Evolutionary conservation across 2,113 vertebrate genomes (phyloP).

Genomic region (Cynopterus brachyotis): DNA sequence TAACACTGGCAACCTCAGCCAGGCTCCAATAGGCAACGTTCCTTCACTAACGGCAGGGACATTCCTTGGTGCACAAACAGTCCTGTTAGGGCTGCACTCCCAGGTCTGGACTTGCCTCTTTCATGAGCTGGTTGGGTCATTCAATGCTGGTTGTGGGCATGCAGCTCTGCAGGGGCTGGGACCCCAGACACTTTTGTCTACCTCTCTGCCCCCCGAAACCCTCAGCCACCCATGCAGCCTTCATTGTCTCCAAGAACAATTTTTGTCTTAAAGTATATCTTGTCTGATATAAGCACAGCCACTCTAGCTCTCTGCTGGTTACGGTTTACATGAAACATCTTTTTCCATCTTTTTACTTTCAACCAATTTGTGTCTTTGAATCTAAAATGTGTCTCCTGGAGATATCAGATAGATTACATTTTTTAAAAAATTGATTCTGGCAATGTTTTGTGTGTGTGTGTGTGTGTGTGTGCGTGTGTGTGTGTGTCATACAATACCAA

Average conservation of each 20-base stretch:
- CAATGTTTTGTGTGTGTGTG: neutral
- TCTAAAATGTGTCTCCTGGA: neutral
- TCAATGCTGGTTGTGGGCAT: neutral
- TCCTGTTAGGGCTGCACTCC: neutral
- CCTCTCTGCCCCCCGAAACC: neutral
- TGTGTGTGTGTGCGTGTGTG: too few species aligned
- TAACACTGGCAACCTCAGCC: neutral
- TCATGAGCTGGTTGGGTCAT: neutral
- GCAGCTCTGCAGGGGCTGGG: neutral
- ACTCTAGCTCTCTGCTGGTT: neutral
- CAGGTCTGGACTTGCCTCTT: neutral
- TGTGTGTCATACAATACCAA: neutral
- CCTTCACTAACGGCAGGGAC: neutral
- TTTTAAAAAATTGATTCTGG: neutral
- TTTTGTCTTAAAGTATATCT: neutral
- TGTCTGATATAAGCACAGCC: neutral
- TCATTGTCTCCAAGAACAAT: neutral
- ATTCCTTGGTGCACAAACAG: neutral
- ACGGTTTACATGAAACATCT: neutral
- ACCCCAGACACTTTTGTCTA: neutral
- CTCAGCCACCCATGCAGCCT: neutral
- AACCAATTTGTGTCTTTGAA: neutral
- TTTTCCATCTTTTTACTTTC: neutral
- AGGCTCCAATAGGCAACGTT: neutral
- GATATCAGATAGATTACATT: neutral